Evolutionary conservation across 30 jellyfish, hydroid and myxozoan species (phyloP).

Genomic region (Nemopilema nomurai): DNA sequence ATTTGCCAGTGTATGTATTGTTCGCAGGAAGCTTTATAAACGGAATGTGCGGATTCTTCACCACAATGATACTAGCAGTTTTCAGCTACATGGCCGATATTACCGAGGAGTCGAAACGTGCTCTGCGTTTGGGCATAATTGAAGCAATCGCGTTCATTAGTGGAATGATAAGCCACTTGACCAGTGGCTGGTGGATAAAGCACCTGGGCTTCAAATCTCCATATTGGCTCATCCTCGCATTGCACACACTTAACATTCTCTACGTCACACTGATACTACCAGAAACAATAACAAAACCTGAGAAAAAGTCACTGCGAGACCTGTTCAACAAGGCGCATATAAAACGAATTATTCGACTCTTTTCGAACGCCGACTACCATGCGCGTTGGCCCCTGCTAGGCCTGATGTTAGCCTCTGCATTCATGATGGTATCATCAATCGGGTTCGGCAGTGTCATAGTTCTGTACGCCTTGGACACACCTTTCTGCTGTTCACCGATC

Average conservation of each 20-base stretch:
- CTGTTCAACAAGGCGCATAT: slow-evolving; percentile 74
- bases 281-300: slow-evolving; percentile 67
- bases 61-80: slow-evolving; percentile 96
- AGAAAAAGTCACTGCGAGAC: slow-evolving; percentile 46
- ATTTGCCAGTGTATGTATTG: slow-evolving; percentile 77
- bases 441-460: slow-evolving; percentile 98
- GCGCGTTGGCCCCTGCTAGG: slow-evolving; percentile 77
- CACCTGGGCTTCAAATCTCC: slow-evolving; percentile 97
- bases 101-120: slow-evolving; percentile 88
- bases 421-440: slow-evolving; percentile 91
- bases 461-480: slow-evolving; percentile 86
- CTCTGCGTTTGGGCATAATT: slow-evolving; percentile 81
- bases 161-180: slow-evolving; percentile 95
- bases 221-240: slow-evolving; percentile 75
- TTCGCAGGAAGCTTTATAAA: slow-evolving; percentile 88
- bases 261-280: slow-evolving; percentile 66
- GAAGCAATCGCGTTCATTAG: slow-evolving; percentile 96
- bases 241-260: slow-evolving; percentile 62
- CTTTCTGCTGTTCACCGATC: slow-evolving; percentile 96
- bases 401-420: slow-evolving; percentile 86
- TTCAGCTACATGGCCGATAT: slow-evolving; percentile 93
- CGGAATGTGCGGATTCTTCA: slow-evolving; percentile 94
- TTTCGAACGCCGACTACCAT: slow-evolving; percentile 48
- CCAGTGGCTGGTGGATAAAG: slow-evolving; percentile 99
- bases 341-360: slow-evolving; percentile 49